Conservation (phyloP, 2,888 invertebrate species). For the Sarcophaga caerulescens region DNA sequence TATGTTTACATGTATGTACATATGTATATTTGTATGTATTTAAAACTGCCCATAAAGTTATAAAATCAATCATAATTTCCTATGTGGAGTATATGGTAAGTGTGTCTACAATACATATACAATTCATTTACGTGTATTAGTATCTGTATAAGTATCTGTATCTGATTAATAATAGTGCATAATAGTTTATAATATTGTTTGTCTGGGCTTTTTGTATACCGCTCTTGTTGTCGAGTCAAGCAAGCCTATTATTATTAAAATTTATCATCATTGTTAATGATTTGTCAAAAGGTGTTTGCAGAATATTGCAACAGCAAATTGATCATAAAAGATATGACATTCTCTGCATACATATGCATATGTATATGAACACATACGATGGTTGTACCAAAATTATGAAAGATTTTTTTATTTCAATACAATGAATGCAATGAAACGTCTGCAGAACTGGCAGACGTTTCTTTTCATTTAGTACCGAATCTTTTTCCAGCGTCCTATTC, state of each 20-base stretch:
- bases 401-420: too few relatives aligned
- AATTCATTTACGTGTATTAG: background rate
- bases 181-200: background rate
- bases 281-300: slow-evolving; percentile 55
- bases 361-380: background rate
- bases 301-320: slow-evolving; percentile 26
- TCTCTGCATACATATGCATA: background rate
- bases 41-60: background rate
- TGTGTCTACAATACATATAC: too few relatives aligned
- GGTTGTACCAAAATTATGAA: background rate
- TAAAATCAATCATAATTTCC: background rate
- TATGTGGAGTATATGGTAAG: background rate
- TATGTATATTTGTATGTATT: background rate
- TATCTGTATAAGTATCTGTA: background rate
- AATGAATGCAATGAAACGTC: too few relatives aligned
- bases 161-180: background rate
- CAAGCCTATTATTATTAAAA: slow-evolving; percentile 38
- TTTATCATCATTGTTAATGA: slow-evolving; percentile 47
- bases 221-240: background rate
- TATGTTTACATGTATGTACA: too few relatives aligned
- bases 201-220: background rate
- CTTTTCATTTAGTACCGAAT: too few relatives aligned
- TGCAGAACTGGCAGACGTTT: too few relatives aligned
- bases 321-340: slow-evolving; percentile 18
- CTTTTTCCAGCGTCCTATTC: too few relatives aligned